Evolutionary conservation across 2,797 vertebrate species (phyloP), one percentile per base, ranked within the genome.

Genomic region (Hafferia zeledoni): DNA sequence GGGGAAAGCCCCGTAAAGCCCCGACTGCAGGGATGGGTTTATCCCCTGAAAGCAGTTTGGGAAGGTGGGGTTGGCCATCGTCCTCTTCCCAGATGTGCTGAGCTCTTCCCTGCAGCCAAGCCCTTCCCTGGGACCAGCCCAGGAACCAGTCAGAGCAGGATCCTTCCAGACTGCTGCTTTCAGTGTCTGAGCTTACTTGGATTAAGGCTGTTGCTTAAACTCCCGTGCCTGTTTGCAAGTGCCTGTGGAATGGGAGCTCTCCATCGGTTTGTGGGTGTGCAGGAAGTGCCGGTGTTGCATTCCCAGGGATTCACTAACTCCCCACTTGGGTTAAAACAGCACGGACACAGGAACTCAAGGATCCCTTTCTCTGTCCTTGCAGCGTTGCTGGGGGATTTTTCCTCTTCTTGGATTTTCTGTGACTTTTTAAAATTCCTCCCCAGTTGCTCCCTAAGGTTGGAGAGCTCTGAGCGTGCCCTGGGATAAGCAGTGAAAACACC

Each of bases 301-400:
- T 61, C 43, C 59, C 75, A 31, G 50, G 46, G 41, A 18, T 23
- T 28, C 11, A 2, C 13, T 53, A 43, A 52, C n/a, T 61, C 28
- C 23, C 28, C 1, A 0, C 31, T 2, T 18, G 16, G 31, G 57
- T 30, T 39, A 7, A 43, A 10, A 30, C 72, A 25, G 31, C 75
- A 47, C 0, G 0, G 68, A 4, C 41, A 22, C 22, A 0, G 0
- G 11, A 24, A 52, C 61, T 72, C 7, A 2, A 39, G n/a, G 27
- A 31, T 65, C 41, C 17, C 43, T 35, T 44, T 39, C 63, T 46
- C 35, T 50, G 50, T n/a, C 28, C 82, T 61, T 19, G 39, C 64
- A 70, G 60, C 33, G 1, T 13, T 24, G 41, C 69, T 25, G 31
- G 60, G 22, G 35, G 24, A 17, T 17, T 47, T 50, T 49, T 35